Evolutionary conservation across 2,113 vertebrate genomes (phyloP).

Genomic region (Gobius niger): DNA sequence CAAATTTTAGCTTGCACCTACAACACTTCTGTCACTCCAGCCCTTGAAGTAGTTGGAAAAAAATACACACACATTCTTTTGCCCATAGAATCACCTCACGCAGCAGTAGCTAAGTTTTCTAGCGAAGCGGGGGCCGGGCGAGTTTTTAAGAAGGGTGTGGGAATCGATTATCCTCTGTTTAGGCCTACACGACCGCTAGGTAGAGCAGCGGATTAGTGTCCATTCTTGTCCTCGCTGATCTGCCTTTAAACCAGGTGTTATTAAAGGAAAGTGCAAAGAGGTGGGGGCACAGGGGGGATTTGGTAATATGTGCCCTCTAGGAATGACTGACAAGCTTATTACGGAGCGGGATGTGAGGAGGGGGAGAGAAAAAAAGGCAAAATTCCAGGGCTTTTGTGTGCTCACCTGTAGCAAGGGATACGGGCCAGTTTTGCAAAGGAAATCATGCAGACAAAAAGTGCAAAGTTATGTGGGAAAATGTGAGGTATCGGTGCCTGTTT

Average conservation of each 20-base stretch:
- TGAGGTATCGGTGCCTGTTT: too few relatives aligned
- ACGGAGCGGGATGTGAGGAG: conserved; percentile 9
- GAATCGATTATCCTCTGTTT: conserved; percentile 73
- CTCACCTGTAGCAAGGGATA: conserved; percentile 56
- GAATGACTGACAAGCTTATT: conserved; percentile 67
- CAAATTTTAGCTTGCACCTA: conserved; percentile 66
- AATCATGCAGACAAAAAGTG: conserved; percentile 43
- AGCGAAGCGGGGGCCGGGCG: conserved; percentile 37
- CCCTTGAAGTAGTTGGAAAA: conserved; percentile 33
- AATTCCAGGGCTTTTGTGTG: conserved; percentile 61
- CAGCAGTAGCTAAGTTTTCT: conserved; percentile 59
- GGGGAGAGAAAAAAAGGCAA: conserved; percentile 28
- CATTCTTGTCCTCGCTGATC: conserved; percentile 73
- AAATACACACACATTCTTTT: conserved; percentile 45
- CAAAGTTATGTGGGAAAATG: neutral
- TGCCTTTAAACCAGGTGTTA: conserved; percentile 73
- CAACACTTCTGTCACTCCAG: conserved; percentile 58
- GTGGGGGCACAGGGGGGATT: conserved; percentile 47
- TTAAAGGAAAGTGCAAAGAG: conserved; percentile 54
- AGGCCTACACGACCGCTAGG: conserved; percentile 63
- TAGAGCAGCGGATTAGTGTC: conserved; percentile 71
- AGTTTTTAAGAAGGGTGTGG: conserved; percentile 71
- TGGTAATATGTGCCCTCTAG: conserved; percentile 56
- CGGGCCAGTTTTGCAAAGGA: conserved; percentile 34
- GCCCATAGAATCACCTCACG: conserved; percentile 27